These are phyloP conservation scores for Eulemur albifrons DNA, from an alignment of 2,797 vertebrate genomes.

Conservation along the genomic window DNA sequence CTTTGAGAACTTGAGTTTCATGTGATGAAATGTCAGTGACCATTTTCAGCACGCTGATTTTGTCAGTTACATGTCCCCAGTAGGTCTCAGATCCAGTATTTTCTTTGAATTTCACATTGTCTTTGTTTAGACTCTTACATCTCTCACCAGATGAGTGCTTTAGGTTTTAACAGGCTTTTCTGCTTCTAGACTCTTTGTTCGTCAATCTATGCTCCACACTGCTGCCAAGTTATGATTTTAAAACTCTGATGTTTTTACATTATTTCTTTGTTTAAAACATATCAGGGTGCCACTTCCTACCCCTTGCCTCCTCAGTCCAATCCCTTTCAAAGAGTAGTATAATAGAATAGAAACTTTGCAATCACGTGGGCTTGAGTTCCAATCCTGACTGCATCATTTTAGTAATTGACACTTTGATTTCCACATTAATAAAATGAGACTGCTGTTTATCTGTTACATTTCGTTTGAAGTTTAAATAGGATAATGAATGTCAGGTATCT, in stretches of 20 bases:
- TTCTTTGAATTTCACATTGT: background rate
- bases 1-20: background rate
- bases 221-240: background rate
- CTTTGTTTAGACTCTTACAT: background rate
- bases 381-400: background rate
- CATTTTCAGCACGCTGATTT: background rate
- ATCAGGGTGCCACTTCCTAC: background rate
- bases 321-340: background rate
- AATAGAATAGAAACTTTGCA: background rate
- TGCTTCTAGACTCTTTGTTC: background rate
- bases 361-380: background rate
- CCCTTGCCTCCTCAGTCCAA: background rate
- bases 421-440: background rate
- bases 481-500: background rate
- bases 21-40: background rate
- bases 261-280: background rate
- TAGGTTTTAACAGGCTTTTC: background rate
- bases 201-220: background rate
- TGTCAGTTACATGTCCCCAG: background rate
- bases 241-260: background rate
- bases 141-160: background rate
- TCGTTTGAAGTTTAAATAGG: constrained; percentile 1
- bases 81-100: background rate
- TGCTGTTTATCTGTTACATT: background rate
- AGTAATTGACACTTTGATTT: background rate